Evolutionary conservation across 2,113 vertebrate genomes (phyloP), one percentile per base, ranked within the genome.

Genomic region (Hypomesus transpacificus): DNA sequence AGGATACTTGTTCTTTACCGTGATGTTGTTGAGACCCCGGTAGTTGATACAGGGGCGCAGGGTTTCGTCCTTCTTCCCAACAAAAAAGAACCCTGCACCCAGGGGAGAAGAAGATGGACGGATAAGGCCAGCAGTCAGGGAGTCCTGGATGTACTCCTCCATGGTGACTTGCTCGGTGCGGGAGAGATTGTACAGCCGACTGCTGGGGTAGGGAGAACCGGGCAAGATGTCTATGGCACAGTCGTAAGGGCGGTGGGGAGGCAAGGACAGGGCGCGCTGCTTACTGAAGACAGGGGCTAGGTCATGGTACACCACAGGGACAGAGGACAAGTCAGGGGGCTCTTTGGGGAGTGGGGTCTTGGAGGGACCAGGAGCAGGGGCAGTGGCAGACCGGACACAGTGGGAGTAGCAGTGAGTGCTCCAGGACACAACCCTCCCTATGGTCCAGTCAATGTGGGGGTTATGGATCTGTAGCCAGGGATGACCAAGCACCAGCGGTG

Each of bases 61-160:
- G 3, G 34, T 7, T 0, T 24, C 39, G 13, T 56, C 61, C 14
- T 63, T 65, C 24, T 56, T 72, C 1, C 13, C 34, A 14, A 60
- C 53, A 59, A 60, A 74, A 18, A 68, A 74, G 6, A 74, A 74
- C 0, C 64, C 5, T 8, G 66, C 31, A 8, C 56, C n/a, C 2
- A 46, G 13, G 1, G 39, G 54, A 1, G 39, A 57, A 3, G 52
- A 20, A 0, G 51, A 73, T 0, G 52, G 63, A 1, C n/a, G 4
- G 18, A 58, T 73, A n/a, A 73, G n/a, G 0, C 62, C 46, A 20
- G 53, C 39, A 16, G 16, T 22, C 8, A 68, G 9, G 1, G 63
- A 50, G 34, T 59, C 64, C 11, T 24, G 54, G 17, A 68, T 74
- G 51, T 68, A 68, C 3, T 14, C 20, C n/a, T 68, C 69, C 57